These are phyloP conservation scores for Cottoperca gobio DNA, from an alignment of 2,797 vertebrate genomes.

Conservation along the genomic window DNA sequence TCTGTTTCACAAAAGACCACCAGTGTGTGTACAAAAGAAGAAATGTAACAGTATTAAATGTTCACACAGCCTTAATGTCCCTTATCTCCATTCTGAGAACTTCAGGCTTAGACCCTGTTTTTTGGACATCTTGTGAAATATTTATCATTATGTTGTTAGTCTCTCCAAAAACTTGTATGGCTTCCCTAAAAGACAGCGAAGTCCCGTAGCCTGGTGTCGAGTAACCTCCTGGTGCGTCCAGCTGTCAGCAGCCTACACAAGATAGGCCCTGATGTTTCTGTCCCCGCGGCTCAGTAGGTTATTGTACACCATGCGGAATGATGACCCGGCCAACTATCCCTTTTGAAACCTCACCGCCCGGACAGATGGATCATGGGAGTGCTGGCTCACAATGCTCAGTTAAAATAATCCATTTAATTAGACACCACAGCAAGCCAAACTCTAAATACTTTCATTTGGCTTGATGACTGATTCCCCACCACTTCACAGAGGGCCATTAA, in stretches of 20 bases:
- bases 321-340: conserved; percentile 34
- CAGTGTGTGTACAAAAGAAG: background rate
- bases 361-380: conserved; percentile 71
- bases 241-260: conserved; percentile 44
- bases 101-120: background rate
- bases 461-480: conserved; percentile 41
- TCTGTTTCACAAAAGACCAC: background rate
- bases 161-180: conserved; percentile 22
- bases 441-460: conserved; percentile 41
- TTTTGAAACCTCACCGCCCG: conserved; percentile 39
- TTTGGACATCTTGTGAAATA: conserved; percentile 6
- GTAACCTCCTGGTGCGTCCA: conserved; percentile 45
- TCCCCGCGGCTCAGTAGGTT: conserved; percentile 52
- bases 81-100: background rate
- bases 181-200: conserved; percentile 40
- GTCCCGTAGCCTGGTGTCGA: conserved; percentile 49
- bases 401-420: conserved; percentile 74
- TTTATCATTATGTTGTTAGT: conserved; percentile 24
- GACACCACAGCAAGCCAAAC: conserved; percentile 43
- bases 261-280: conserved; percentile 56
- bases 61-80: background rate
- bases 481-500: conserved; percentile 29
- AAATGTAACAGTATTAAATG: background rate
- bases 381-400: conserved; percentile 40
- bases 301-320: conserved; percentile 61